Percentiles rank a stretch among this genome's conserved stretches.
These are phyloP conservation scores for Scaptodrosophila latifasciaeformis DNA, from an alignment of 2,888 invertebrate species.

Conservation along the genomic window DNA sequence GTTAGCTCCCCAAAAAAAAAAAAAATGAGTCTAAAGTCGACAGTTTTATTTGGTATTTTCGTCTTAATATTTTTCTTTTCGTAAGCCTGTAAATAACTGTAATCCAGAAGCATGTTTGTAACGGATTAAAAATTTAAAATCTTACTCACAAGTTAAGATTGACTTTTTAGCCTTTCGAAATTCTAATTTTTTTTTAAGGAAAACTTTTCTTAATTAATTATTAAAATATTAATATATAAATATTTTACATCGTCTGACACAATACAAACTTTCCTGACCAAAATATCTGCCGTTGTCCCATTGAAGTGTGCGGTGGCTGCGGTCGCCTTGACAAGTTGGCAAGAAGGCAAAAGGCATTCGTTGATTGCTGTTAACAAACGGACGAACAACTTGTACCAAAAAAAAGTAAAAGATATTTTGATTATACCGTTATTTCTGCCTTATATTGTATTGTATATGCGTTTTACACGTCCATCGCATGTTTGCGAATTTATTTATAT, in stretches of 20 bases:
- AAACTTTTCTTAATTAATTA: too few species aligned
- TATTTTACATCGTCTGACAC: too few species aligned
- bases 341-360: constrained; percentile 1
- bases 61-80: too few species aligned
- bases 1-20: constrained; percentile 34
- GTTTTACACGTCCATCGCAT: constrained; percentile 30
- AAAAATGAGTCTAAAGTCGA: constrained; percentile 35
- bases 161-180: too few species aligned
- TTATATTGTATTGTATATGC: constrained; percentile 18
- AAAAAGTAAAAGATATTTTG: constrained; percentile 34
- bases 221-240: too few species aligned
- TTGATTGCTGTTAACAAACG: constrained; percentile 29
- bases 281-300: too few species aligned
- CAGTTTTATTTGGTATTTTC: constrained; percentile 25
- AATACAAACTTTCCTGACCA: too few species aligned
- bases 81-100: too few species aligned
- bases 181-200: too few species aligned
- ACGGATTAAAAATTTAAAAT: too few species aligned
- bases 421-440: constrained; percentile 58
- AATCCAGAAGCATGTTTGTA: too few species aligned
- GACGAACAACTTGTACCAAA: constrained; percentile 40
- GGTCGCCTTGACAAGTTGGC: not conserved
- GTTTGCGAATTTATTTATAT: constrained; percentile 45
- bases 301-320: constrained; percentile 7
- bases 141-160: too few species aligned